A percentile compares a stretch with the other conserved stretches of the same genome.
These are phyloP conservation scores for Callionymus lyra DNA, from an alignment of 2,113 vertebrate genomes.

Conservation along the genomic window DNA sequence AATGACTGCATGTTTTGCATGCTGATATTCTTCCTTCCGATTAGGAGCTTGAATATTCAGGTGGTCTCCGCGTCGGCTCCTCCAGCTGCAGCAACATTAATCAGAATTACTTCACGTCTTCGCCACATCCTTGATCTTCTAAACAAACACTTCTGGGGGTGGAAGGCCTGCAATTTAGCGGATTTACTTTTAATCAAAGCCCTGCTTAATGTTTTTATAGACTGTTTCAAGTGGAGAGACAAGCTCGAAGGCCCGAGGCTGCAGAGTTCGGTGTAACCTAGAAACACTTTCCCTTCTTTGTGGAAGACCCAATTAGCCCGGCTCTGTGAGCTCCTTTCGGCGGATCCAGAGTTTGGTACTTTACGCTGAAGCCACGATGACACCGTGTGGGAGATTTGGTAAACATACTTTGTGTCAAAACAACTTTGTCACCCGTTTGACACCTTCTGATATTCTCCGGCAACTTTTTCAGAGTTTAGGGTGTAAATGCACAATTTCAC, in stretches of 20 bases:
- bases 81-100: constrained; percentile 53
- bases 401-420: too few relatives aligned
- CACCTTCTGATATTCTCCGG: too few relatives aligned
- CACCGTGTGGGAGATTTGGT: too few relatives aligned
- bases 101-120: constrained; percentile 53
- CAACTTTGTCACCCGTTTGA: too few relatives aligned
- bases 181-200: constrained; percentile 49
- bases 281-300: constrained; percentile 14
- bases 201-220: constrained; percentile 39
- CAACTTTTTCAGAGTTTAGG: too few relatives aligned
- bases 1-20: constrained; percentile 66
- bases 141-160: constrained; percentile 46
- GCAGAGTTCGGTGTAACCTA: constrained; percentile 11
- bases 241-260: too few relatives aligned
- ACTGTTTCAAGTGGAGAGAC: constrained; percentile 25
- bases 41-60: constrained; percentile 61
- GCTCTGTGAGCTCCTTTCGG: neutral
- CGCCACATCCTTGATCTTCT: constrained; percentile 43
- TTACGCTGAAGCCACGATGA: too few relatives aligned
- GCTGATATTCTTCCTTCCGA: constrained; percentile 51
- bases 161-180: constrained; percentile 44
- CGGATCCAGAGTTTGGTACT: too few relatives aligned
- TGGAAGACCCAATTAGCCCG: constrained; percentile 9
- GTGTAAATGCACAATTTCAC: too few relatives aligned
- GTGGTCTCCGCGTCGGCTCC: constrained; percentile 25